Evolutionary conservation across 2,113 vertebrate species (phyloP), one percentile per base, ranked within the genome.

Genomic region (Saimiri boliviensis): DNA sequence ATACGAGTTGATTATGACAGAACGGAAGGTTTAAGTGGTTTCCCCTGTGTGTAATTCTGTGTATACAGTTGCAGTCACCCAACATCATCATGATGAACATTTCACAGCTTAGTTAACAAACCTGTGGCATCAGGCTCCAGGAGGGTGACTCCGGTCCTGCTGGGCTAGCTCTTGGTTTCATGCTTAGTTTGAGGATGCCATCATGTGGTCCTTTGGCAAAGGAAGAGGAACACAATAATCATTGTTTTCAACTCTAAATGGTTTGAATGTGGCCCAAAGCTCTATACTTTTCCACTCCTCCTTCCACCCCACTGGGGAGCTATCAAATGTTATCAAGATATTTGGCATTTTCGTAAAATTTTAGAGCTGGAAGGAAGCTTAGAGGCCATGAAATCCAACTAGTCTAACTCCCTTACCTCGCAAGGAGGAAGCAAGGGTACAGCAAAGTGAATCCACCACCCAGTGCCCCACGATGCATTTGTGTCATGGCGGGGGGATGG

Each of bases 171-270:
- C 54, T 56, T 17, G 32, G 30, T 68, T 42, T 60, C 30, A 19
- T 27, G 23, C 52, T 74, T 52, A 58, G 54, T 94, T 85, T 77
- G 40, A 90, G n/a, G 35, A 71, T 45, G 79, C 49, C 60, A 20
- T 76, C 45, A 0, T 2, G 27, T 49, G 7, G 60, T 35, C 76
- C 56, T 32, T 70, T 47, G 68, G 86, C 80, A 96, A 89, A 85
- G 16, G 7, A 54, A 85, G 70, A 58, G 12, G 21, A 89, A 49
- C 2, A 0, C 49, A 47, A 76, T 9, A 60, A 23, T 63, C 54
- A 30, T 40, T 85, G 90, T 90, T 92, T 96, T 86, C 49, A 77
- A 25, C 71, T 77, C 79, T 60, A 37, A 80, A 19, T 14, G 10
- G 35, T 83, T 84, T 89, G 80, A 86, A 25, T 19, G 20, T 71